phyloP scores from a whole-genome alignment of 2,113 vertebrate species.

The Gasterosteus aculeatus region DNA sequence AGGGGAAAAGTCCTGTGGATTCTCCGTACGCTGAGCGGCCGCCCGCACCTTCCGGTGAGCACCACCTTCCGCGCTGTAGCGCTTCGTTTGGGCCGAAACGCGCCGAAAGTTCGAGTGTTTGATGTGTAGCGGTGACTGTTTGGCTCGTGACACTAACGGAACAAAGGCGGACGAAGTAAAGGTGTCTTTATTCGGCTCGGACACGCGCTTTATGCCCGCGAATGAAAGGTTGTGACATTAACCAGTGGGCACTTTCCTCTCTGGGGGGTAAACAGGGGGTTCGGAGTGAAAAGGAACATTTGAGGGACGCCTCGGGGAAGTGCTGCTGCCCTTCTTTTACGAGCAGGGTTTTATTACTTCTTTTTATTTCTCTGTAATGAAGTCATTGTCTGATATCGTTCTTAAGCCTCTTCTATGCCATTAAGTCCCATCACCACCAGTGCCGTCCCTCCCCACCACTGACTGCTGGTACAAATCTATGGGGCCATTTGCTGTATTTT shows the following conservation, averaged over 20 bases:
- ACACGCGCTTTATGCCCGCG: slow-evolving; percentile 30
- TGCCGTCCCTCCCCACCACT: slow-evolving; percentile 34
- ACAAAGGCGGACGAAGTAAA: no score
- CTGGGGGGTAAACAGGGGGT: slow-evolving; percentile 44
- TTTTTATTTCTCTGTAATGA: slow-evolving; percentile 65
- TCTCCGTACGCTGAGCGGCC: slow-evolving; percentile 73
- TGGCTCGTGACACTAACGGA: no score
- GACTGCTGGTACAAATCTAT: slow-evolving; percentile 57
- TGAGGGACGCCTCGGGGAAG: slow-evolving; percentile 69
- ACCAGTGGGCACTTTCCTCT: slow-evolving; percentile 47
- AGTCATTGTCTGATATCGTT: slow-evolving; percentile 62
- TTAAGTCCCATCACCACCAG: slow-evolving; percentile 48
- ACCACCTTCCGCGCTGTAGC: slow-evolving; percentile 21
- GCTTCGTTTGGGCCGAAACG: no score
- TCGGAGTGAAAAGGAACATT: slow-evolving; percentile 56
- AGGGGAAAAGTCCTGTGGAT: slow-evolving; percentile 79
- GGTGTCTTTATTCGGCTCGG: background rate
- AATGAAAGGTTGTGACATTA: slow-evolving; percentile 61
- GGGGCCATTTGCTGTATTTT: slow-evolving; percentile 52
- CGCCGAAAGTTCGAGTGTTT: no score
- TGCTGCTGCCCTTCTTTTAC: slow-evolving; percentile 40
- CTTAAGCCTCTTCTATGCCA: slow-evolving; percentile 53
- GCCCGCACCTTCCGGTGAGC: slow-evolving; percentile 68
- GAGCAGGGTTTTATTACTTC: slow-evolving; percentile 56
- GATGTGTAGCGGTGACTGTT: no score